Conservation (phyloP, 2,888 invertebrate species). For the Eilema depressum region DNA sequence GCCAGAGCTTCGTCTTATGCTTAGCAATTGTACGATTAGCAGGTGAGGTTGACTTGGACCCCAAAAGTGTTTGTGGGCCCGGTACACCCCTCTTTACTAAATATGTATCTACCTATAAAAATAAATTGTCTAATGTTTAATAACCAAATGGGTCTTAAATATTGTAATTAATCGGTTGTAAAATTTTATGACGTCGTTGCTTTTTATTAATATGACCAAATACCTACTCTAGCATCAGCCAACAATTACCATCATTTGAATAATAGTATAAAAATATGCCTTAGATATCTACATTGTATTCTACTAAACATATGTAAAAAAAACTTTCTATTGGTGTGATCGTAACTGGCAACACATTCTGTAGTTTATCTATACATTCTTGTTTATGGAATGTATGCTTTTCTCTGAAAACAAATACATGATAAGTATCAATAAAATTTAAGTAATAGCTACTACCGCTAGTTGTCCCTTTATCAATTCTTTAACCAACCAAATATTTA, state of each 20-base stretch:
- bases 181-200: conserved; percentile 43
- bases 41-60: too few relatives aligned
- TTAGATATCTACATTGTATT: conserved; percentile 25
- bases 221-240: conserved; percentile 21
- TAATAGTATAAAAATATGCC: conserved; percentile 13
- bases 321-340: neutral
- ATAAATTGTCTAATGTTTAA: conserved; percentile 22
- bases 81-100: too few relatives aligned
- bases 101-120: conserved; percentile 3
- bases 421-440: conserved; percentile 1
- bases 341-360: neutral
- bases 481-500: neutral
- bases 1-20: too few relatives aligned
- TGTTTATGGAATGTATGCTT: conserved; percentile 4
- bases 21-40: too few relatives aligned
- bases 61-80: too few relatives aligned
- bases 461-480: neutral
- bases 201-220: conserved; percentile 37
- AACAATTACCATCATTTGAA: conserved; percentile 24
- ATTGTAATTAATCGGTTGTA: conserved; percentile 43
- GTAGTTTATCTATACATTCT: neutral
- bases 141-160: conserved; percentile 35
- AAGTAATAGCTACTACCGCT: neutral
- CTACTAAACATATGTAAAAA: conserved; percentile 21
- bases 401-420: conserved; percentile 2